Percentiles rank a stretch among this genome's conserved stretches.
Conservation (phyloP, 2,797 vertebrate genomes). For the Hapalemur alaotrensis region DNA sequence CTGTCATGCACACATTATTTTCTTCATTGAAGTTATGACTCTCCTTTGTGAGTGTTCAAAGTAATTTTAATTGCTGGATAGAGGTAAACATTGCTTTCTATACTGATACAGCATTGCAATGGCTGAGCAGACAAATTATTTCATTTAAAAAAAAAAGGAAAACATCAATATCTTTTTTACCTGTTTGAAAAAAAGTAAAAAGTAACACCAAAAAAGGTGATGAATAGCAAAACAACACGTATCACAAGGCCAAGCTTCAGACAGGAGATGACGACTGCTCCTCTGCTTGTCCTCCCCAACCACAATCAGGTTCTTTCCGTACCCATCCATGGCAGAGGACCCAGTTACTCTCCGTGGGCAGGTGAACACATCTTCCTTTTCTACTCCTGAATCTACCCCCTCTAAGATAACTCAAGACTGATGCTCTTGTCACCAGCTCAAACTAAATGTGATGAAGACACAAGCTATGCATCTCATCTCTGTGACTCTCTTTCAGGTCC, state of each 20-base stretch:
- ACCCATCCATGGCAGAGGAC: not conserved
- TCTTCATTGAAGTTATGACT: not conserved
- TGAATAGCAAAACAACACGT: not conserved
- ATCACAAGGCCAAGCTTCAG: not conserved
- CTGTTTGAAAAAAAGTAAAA: not conserved
- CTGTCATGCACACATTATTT: not conserved
- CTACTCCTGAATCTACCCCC: not conserved
- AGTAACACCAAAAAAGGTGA: not conserved
- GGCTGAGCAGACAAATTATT: not conserved
- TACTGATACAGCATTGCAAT: not conserved
- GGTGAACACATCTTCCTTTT: not conserved
- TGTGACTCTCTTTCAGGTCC: not conserved
- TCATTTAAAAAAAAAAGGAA: not conserved
- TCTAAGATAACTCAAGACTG: not conserved
- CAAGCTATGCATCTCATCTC: not conserved
- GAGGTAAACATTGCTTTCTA: not conserved
- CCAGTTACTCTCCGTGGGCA: not conserved
- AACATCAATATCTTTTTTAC: not conserved
- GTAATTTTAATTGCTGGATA: not conserved
- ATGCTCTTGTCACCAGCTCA: not conserved
- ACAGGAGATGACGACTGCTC: rapidly evolving
- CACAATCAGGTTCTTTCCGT: not conserved
- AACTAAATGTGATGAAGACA: not conserved
- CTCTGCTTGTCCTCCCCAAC: not conserved
- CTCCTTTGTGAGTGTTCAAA: not conserved